A percentile compares a stretch with the other conserved stretches of the same genome.
Evolutionary conservation across 2,113 vertebrate genomes (phyloP).

Genomic region (Chaetodon auriga): DNA sequence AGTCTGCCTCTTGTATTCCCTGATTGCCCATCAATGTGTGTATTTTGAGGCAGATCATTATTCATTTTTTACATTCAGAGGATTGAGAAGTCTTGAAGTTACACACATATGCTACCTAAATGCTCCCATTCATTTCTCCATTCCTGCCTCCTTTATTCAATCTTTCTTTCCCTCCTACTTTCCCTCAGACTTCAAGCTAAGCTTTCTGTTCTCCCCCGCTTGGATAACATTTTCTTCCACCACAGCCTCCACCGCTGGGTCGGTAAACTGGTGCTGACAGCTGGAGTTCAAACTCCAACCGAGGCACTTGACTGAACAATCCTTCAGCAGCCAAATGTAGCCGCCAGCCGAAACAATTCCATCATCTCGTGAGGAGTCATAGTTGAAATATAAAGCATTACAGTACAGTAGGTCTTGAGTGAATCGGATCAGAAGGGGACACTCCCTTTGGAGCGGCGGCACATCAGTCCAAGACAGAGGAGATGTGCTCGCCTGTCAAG

Average conservation of each 20-base stretch:
- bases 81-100: neutral
- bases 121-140: neutral
- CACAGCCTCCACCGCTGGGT: constrained; percentile 8
- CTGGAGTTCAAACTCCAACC: constrained; percentile 49
- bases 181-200: constrained; percentile 8
- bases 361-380: constrained; percentile 27
- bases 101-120: neutral
- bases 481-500: constrained; percentile 32
- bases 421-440: constrained; percentile 30
- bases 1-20: neutral
- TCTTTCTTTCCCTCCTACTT: neutral
- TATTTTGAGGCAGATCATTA: neutral
- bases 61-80: too few relatives aligned
- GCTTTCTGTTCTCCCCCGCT: neutral
- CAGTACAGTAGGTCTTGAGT: constrained; percentile 17
- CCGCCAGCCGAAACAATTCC: constrained; percentile 42
- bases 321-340: constrained; percentile 37
- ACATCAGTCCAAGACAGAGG: constrained; percentile 36
- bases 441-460: constrained; percentile 38
- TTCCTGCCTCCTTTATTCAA: neutral
- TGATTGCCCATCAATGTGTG: neutral
- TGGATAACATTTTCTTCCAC: constrained; percentile 16
- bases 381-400: constrained; percentile 37
- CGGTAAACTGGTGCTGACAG: constrained; percentile 60
- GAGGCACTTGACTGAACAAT: constrained; percentile 50